These are phyloP conservation scores for Ametastegia equiseti DNA, from an alignment of 2,888 invertebrate species.

Conservation along the genomic window DNA sequence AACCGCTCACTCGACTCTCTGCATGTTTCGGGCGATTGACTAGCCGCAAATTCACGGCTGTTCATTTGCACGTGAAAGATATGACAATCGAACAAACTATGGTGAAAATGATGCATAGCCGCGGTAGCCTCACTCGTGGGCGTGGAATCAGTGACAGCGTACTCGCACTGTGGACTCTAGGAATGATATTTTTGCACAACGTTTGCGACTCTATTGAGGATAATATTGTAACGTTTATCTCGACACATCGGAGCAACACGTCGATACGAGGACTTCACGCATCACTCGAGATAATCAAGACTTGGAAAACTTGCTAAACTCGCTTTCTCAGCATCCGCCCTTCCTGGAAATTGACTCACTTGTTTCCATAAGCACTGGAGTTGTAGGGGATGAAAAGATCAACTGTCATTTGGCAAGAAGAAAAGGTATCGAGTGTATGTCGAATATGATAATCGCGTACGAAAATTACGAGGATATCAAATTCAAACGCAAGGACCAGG, in stretches of 20 bases:
- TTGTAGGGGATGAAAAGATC: constrained; percentile 32
- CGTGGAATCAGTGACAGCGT: constrained; percentile 8
- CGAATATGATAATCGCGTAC: constrained; percentile 37
- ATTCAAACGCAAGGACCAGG: constrained; percentile 52
- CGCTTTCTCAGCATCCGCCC: constrained; percentile 50
- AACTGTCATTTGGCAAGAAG: constrained; percentile 48
- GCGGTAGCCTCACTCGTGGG: constrained; percentile 21
- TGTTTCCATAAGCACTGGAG: constrained; percentile 48
- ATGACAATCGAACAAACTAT: constrained; percentile 31
- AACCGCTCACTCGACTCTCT: no score
- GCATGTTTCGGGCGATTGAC: no score
- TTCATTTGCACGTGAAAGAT: no score
- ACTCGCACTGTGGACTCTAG: neutral
- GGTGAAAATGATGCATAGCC: constrained; percentile 61
- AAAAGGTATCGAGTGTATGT: constrained; percentile 28
- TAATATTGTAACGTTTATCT: constrained; percentile 36
- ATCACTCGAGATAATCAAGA: constrained; percentile 51
- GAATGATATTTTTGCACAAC: constrained; percentile 48
- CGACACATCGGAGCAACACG: constrained; percentile 49
- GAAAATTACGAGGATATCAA: constrained; percentile 47
- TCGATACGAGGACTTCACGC: constrained; percentile 48
- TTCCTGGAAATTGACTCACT: constrained; percentile 40
- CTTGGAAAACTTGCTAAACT: constrained; percentile 50
- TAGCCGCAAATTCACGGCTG: no score
- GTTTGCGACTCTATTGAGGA: constrained; percentile 47